phyloP scores from a whole-genome alignment of 2,888 invertebrate genomes.

The Strigamia maritima region DNA sequence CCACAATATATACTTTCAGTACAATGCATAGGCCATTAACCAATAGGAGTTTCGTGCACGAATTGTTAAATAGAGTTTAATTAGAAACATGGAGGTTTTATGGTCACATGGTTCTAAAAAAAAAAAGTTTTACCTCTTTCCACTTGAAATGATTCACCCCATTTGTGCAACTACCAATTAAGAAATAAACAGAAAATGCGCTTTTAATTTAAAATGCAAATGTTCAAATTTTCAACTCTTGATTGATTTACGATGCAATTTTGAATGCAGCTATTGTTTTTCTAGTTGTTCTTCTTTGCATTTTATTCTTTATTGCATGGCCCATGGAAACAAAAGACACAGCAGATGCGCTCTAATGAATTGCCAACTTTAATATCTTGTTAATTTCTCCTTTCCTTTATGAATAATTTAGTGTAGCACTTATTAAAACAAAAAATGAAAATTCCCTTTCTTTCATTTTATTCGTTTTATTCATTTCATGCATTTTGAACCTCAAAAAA shows the following conservation, averaged over 20 bases:
- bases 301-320: not conserved
- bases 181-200: not conserved
- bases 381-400: constrained; percentile 2
- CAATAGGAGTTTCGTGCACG: too few relatives aligned
- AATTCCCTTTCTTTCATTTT: not conserved
- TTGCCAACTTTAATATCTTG: constrained; percentile 16
- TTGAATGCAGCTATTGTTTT: not conserved
- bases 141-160: too few relatives aligned
- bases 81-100: too few relatives aligned
- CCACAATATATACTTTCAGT: too few relatives aligned
- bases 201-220: not conserved
- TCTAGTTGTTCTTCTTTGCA: not conserved
- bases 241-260: not conserved
- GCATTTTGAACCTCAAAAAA: too few relatives aligned
- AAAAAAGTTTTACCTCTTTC: too few relatives aligned
- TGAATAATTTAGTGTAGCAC: not conserved
- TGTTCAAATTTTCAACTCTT: not conserved
- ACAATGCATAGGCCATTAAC: too few relatives aligned
- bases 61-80: too few relatives aligned
- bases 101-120: too few relatives aligned
- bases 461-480: too few relatives aligned
- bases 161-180: too few relatives aligned
- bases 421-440: not conserved
- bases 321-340: not conserved
- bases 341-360: constrained; percentile 11